A percentile compares a stretch with the other conserved stretches of the same genome.
Conservation (phyloP, 2,113 vertebrate species). For the Pyxicephalus adspersus region DNA sequence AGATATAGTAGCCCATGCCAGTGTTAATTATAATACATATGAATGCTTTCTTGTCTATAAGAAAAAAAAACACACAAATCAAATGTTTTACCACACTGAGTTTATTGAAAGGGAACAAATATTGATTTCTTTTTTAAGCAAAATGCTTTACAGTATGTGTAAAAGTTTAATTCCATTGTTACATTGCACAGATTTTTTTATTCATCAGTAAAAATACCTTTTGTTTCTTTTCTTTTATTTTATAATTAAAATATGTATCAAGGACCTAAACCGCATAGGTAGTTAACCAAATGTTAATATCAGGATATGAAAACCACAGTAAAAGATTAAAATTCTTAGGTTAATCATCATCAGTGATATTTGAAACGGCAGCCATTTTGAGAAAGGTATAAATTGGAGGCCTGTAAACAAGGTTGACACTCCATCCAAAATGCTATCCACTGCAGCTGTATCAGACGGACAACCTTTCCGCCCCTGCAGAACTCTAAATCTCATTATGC, state of each 20-base stretch:
- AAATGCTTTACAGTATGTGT: constrained; percentile 78
- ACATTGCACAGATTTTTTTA: constrained; percentile 72
- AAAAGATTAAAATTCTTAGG: constrained; percentile 76
- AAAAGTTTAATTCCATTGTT: constrained; percentile 72
- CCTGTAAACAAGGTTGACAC: constrained; percentile 71
- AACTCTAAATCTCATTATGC: no score
- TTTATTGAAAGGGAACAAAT: constrained; percentile 90
- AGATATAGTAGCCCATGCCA: no score
- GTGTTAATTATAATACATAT: no score
- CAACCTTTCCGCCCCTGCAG: no score
- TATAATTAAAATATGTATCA: constrained; percentile 79
- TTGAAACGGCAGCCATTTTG: constrained; percentile 79
- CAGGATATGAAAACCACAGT: constrained; percentile 81
- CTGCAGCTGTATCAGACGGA: constrained; percentile 45
- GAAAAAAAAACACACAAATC: not conserved
- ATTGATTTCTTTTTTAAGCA: constrained; percentile 70
- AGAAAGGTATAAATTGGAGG: constrained; percentile 80
- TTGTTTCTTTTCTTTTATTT: constrained; percentile 60
- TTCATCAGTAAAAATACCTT: constrained; percentile 80
- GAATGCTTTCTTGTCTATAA: not conserved
- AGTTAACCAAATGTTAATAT: constrained; percentile 76
- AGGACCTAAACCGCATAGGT: constrained; percentile 75
- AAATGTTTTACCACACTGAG: constrained; percentile 77
- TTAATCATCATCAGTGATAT: constrained; percentile 69
- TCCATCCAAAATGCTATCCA: constrained; percentile 72